Evolutionary conservation across 1,140 invertebrate species (phyloP), one percentile per base, ranked within the genome.

Genomic region (Calosoma granatense): DNA sequence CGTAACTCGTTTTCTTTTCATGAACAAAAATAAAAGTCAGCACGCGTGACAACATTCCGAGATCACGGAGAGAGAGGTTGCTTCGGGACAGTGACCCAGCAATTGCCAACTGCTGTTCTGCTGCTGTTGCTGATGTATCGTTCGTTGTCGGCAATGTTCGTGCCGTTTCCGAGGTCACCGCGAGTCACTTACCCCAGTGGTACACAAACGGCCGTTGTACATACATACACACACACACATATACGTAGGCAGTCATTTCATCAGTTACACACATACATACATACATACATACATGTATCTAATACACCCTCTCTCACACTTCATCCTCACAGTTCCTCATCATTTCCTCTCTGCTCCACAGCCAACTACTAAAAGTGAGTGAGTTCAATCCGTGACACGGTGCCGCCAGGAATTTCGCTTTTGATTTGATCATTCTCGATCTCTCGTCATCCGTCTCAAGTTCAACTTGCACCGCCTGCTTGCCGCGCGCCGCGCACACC

Each of bases 151-250:
- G 23, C 54, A 20, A 23, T 53, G 22, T 62, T 61, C 59, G 63
- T 63, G 53, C 54, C 43, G 53, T 54, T 57, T 61, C 57, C 59
- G 64, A 66, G 66, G 66, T 67, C 66, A 67, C 54, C 54, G 55
- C 55, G 57, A 67, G 66, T 67, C 66, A 67, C 66, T 66, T 67
- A 67, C 66, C 66, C 65, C 64, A 67, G 39, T 65, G 61, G 63
- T 65, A 67, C 64, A 66, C 61, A 66, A 64, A 67, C 21, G n/a
- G 22, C 19, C 22, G 9, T 17, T 4, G n/a, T 9, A 36, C 26
- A 36, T 36, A 36, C n/a, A 36, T 9, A 36, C 26, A n/a, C n/a
- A 36, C n/a, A 36, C n/a, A 36, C n/a, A 36, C n/a, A 36, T 36
- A 36, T 36, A 36, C n/a, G n/a, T 36, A n/a, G n/a, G n/a, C n/a